Conservation (phyloP, 2,113 vertebrate species). For the Alosa alosa region DNA sequence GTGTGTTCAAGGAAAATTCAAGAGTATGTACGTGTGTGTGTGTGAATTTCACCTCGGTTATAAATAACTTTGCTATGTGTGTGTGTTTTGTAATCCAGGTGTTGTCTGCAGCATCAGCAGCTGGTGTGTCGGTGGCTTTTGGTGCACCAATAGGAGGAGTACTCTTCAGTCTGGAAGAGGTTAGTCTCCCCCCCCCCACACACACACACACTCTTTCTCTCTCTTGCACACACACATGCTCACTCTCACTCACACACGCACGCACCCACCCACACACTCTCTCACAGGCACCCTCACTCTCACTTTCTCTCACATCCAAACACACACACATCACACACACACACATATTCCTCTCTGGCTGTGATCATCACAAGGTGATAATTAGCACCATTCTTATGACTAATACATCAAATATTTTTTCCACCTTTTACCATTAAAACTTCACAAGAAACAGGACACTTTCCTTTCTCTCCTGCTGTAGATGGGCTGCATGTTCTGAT, state of each 20-base stretch:
- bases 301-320: not conserved
- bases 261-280: not conserved
- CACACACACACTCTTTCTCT: not conserved
- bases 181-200: constrained; percentile 47
- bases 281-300: not conserved
- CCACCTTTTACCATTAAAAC: no score
- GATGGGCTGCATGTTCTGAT: no score
- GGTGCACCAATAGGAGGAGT: constrained; percentile 98
- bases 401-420: no score
- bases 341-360: no score
- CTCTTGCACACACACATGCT: not conserved
- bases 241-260: not conserved
- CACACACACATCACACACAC: not conserved
- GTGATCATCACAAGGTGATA: no score
- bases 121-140: constrained; percentile 96
- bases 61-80: not conserved
- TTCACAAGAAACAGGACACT: not conserved
- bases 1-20: not conserved
- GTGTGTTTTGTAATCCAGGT: constrained; percentile 71
- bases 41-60: not conserved
- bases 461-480: not conserved
- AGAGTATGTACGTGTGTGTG: not conserved
- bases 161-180: constrained; percentile 97
- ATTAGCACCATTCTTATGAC: no score
- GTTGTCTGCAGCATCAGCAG: constrained; percentile 94